Conservation (phyloP, 2,797 vertebrate species). For the Tarsius wallacei region DNA sequence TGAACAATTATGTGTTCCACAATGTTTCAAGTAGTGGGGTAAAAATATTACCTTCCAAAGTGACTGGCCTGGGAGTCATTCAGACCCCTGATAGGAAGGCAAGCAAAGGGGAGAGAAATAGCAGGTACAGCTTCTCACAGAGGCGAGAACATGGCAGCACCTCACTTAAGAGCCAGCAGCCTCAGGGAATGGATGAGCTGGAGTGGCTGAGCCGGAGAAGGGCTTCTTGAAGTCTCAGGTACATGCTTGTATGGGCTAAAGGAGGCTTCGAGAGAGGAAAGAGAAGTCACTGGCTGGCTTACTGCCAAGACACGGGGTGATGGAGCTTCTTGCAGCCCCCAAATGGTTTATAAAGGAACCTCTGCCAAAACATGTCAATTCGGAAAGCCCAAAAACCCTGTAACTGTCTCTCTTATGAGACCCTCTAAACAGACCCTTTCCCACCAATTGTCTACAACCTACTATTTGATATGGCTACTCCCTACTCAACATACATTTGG, state of each 20-base stretch:
- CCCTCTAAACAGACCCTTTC: constrained; percentile 47
- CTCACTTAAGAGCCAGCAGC: constrained; percentile 32
- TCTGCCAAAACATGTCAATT: constrained; percentile 79
- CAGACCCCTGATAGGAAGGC: neutral
- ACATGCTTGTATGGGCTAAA: constrained; percentile 69
- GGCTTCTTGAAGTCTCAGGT: constrained; percentile 71
- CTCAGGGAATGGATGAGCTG: constrained; percentile 34
- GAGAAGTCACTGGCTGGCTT: constrained; percentile 58
- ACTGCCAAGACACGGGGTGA: constrained; percentile 66
- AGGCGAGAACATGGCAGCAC: neutral
- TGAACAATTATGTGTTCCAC: constrained; percentile 52
- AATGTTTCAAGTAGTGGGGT: neutral
- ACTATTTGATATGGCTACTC: neutral
- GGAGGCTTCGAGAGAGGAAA: constrained; percentile 69
- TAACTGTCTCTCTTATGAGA: constrained; percentile 64
- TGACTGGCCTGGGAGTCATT: constrained; percentile 12
- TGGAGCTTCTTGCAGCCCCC: constrained; percentile 53
- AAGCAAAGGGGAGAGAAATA: neutral
- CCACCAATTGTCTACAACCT: neutral
- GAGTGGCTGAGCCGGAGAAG: constrained; percentile 55
- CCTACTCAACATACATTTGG: constrained; percentile 25
- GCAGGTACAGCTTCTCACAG: neutral
- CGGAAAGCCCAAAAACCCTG: constrained; percentile 73
- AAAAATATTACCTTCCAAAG: constrained; percentile 41
- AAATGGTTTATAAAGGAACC: constrained; percentile 75